Evolutionary conservation across 2,888 invertebrate species (phyloP).

Genomic region (Rotaria magnacalcarata): DNA sequence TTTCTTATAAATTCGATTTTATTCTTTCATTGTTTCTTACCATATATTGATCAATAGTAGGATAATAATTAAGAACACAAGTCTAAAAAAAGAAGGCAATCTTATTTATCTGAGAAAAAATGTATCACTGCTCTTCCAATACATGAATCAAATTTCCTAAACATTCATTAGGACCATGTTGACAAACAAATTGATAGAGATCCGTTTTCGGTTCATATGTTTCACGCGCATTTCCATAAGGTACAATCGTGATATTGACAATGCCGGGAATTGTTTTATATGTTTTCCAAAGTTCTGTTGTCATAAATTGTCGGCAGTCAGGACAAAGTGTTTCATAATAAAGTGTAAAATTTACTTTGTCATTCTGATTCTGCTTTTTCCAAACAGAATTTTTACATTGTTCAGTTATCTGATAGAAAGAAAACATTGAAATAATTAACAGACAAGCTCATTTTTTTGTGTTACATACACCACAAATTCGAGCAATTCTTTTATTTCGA

Average conservation of each 20-base stretch:
- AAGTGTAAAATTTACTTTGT: conserved; percentile 51
- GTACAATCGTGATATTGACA: conserved; percentile 53
- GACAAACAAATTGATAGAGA: conserved; percentile 52
- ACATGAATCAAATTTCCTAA: conserved; percentile 54
- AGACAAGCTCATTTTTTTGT: background rate
- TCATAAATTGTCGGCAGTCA: conserved; percentile 53
- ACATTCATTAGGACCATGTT: conserved; percentile 57
- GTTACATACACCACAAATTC: background rate
- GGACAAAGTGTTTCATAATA: conserved; percentile 58
- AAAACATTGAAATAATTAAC: background rate
- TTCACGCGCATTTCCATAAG: conserved; percentile 36
- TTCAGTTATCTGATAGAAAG: background rate
- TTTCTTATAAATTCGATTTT: background rate
- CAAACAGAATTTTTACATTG: background rate
- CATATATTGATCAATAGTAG: conserved; percentile 42
- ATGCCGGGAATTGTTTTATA: conserved; percentile 51
- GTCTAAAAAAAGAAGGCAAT: conserved; percentile 47
- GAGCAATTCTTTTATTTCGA: background rate
- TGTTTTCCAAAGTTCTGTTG: conserved; percentile 50
- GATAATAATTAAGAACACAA: conserved; percentile 52
- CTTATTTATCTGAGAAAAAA: too few species aligned
- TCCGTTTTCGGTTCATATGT: conserved; percentile 37
- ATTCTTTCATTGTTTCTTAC: background rate
- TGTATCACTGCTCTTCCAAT: background rate
- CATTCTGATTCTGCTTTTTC: background rate